Evolutionary conservation across 2,888 invertebrate genomes (phyloP), one percentile per base, ranked within the genome.

Genomic region (Andricus quercusramuli): DNA sequence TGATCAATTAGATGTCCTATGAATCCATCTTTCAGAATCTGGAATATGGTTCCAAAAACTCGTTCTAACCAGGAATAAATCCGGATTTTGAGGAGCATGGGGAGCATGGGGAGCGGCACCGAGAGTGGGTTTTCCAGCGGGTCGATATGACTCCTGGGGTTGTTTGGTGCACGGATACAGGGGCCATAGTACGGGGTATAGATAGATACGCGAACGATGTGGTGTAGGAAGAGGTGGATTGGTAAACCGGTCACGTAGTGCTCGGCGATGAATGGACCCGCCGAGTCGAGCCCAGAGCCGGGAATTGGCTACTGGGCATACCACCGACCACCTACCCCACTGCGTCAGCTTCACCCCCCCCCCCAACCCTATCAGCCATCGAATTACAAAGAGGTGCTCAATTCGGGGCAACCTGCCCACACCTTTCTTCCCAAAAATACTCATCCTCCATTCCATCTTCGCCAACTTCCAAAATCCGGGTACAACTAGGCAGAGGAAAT

Each of bases 261-360:
- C 90, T 86, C 91, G 89, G 91, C 92, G 91, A 92, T 92, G 92
- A 92, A 92, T 92, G 92, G 92, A 92, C 91, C 92, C 91, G 90
- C 90, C 92, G 92, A 91, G 90, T 90, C 90, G 90, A 91, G 91
- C 90, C 89, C 90, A 86, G 90, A 90, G 90, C 90, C 89, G 90
- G 92, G 91, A 92, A 92, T 92, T 92, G 91, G 92, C 92, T 92
- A 92, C 91, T 88, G 91, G 92, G 91, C 90, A 90, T 90, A 91
- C 89, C 90, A 88, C 84, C 90, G 89, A 90, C 90, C 90, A 91
- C 90, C 90, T 90, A 91, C 90, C 91, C 89, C 90, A 90, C 90
- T 90, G 89, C 89, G 88, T 89, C 91, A 89, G 90, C 90, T 89
- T 88, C 86, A 90, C 90, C 90, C 89, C 89, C 89, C 89, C 89